Evolutionary conservation across 2,888 invertebrate genomes (phyloP).

Genomic region (Conomelus anceps): DNA sequence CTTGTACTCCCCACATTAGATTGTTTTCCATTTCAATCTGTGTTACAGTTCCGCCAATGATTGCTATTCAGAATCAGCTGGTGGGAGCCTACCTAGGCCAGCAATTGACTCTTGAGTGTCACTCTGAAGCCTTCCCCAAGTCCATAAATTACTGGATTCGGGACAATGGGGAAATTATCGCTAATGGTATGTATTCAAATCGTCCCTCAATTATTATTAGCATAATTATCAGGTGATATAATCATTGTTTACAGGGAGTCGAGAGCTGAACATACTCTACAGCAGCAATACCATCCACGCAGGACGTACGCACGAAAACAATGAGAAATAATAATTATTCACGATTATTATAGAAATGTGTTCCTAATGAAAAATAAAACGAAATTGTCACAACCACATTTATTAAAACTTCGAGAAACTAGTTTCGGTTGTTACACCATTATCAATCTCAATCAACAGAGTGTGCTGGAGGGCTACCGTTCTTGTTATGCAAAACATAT

Average conservation of each 20-base stretch:
- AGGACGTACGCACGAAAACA: no score
- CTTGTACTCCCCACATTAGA: no score
- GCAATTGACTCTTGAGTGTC: constrained; percentile 49
- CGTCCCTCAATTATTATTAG: background rate
- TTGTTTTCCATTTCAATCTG: no score
- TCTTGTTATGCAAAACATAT: no score
- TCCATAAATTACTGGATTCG: constrained; percentile 54
- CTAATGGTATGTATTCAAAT: constrained; percentile 45
- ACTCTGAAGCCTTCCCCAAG: constrained; percentile 51
- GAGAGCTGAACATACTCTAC: background rate
- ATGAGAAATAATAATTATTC: no score
- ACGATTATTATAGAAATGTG: no score
- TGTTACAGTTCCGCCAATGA: constrained; percentile 50
- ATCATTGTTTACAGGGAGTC: background rate
- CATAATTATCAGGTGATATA: background rate
- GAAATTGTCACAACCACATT: no score
- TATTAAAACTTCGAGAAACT: no score
- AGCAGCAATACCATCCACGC: background rate
- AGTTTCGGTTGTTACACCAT: no score
- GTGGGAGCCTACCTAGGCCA: constrained; percentile 49
- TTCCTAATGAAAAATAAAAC: no score
- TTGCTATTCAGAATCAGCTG: constrained; percentile 50
- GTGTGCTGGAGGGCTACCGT: no score
- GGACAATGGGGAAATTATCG: constrained; percentile 48
- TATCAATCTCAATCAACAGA: no score